Base-by-base conservation (phyloP, 1,140 invertebrate genomes). In the Macrocentrus cingulum region DNA sequence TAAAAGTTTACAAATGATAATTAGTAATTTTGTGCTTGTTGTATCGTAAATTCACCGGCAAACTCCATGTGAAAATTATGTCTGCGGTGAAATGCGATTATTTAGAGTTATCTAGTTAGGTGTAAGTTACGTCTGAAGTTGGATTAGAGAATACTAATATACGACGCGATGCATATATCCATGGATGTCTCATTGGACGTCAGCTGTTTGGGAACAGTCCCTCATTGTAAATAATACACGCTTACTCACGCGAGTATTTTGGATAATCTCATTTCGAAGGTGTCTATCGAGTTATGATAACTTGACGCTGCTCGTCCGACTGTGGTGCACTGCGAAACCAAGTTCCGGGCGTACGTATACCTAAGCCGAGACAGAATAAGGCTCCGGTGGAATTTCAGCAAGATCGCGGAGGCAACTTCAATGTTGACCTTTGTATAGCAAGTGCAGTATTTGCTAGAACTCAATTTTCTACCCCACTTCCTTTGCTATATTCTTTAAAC, bases 261-360 rank as follows among this genome's bases (percentile, higher is more conserved):
- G 50, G 32, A 19, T 52, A 41, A 52, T 52, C 9, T 52, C 25
- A 5, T 36, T 19, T 20, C 18, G 11, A 34, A 19, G 8, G 51
- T 50, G 44, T 55, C 59, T 36, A 60, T 60, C 36, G 52, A 60
- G 52, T 60, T 55, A 56, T 60, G 52, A 60, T 60, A 60, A 60
- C 51, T 60, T 53, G 18, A 23, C 19, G 19, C 42, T 54, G 42
- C 39, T 41, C 51, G 23, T 41, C 39, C 22, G 51, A 36, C 45
- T 60, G 46, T 20, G 51, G 58, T 25, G n/a, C 34, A 55, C 59
- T 55, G 52, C 51, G 55, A 45, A 46, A 41, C 37, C 20, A 49
- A 60, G 45, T 60, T 55, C 22, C 45, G 55, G 13, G 16, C 50
- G 52, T 45, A 50, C 48, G 39, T 51, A 20, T 50, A 60, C 52